Evolutionary conservation across 2,113 vertebrate genomes (phyloP).

Genomic region (Limnothrissa miodon): DNA sequence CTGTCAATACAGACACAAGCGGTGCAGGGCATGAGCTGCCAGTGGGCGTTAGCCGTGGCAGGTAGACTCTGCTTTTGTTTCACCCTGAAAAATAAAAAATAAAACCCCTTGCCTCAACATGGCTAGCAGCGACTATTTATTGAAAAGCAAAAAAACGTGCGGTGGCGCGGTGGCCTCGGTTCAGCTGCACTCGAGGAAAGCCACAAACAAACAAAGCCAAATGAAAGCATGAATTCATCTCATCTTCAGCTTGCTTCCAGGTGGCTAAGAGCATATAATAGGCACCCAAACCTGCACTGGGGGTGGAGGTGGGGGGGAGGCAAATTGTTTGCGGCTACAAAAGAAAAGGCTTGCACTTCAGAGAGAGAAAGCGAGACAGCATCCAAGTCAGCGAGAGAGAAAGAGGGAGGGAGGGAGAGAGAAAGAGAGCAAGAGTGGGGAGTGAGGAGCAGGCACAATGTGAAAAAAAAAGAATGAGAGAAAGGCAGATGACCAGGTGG

Average conservation of each 20-base stretch:
- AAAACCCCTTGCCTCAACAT: neutral
- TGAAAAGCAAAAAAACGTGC: neutral
- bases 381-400: slow-evolving; percentile 42
- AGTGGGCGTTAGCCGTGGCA: neutral
- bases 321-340: slow-evolving; percentile 39
- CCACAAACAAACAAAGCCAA: slow-evolving; percentile 41
- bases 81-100: neutral
- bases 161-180: slow-evolving; percentile 16
- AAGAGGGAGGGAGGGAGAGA: slow-evolving; percentile 12
- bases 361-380: slow-evolving; percentile 24
- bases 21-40: slow-evolving; percentile 6
- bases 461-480: slow-evolving; percentile 30
- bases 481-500: slow-evolving; percentile 53
- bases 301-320: slow-evolving; percentile 28
- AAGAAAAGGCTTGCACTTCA: slow-evolving; percentile 47
- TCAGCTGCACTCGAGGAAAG: slow-evolving; percentile 42
- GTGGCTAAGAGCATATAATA: slow-evolving; percentile 50
- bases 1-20: slow-evolving; percentile 14
- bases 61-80: neutral
- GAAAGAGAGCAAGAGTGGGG: slow-evolving; percentile 45
- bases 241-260: slow-evolving; percentile 48
- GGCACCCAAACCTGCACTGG: slow-evolving; percentile 29
- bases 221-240: slow-evolving; percentile 48
- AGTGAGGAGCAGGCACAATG: slow-evolving; percentile 28
- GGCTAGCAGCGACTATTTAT: neutral